phyloP scores from a whole-genome alignment of 2,113 vertebrate species.

The Terrapene triunguis region DNA sequence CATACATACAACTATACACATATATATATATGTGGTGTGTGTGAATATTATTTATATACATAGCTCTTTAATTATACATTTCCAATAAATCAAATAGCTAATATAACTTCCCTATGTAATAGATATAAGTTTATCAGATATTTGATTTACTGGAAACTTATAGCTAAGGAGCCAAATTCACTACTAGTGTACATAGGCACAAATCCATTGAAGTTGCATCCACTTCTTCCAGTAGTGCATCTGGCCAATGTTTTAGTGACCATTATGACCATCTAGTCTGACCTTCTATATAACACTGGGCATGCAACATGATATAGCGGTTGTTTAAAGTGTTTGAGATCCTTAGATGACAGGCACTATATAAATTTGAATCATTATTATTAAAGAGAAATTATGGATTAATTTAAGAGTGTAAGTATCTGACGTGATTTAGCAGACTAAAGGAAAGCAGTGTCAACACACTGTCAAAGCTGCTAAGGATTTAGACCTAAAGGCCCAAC shows the following conservation, averaged over 20 bases:
- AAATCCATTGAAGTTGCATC: neutral
- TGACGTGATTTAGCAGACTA: neutral
- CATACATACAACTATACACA: too few relatives aligned
- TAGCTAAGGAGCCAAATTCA: neutral
- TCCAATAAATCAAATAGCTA: too few relatives aligned
- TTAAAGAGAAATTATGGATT: neutral
- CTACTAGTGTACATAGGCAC: neutral
- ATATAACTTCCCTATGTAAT: too few relatives aligned
- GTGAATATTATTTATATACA: too few relatives aligned
- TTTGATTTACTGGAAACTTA: neutral
- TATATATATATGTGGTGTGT: too few relatives aligned
- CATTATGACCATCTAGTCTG: neutral
- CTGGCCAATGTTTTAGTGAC: neutral
- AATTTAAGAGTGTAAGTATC: neutral
- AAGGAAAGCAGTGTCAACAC: neutral
- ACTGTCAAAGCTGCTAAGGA: neutral
- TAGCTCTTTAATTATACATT: too few relatives aligned
- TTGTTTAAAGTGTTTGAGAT: neutral
- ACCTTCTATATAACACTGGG: neutral
- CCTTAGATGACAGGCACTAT: neutral
- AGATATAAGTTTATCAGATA: neutral
- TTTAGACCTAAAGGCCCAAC: neutral
- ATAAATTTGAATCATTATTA: conserved; percentile 19
- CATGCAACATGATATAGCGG: neutral
- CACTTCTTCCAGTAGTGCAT: neutral